Base-by-base conservation (phyloP, 2,888 invertebrate genomes). In the Brachylomia viminalis region DNA sequence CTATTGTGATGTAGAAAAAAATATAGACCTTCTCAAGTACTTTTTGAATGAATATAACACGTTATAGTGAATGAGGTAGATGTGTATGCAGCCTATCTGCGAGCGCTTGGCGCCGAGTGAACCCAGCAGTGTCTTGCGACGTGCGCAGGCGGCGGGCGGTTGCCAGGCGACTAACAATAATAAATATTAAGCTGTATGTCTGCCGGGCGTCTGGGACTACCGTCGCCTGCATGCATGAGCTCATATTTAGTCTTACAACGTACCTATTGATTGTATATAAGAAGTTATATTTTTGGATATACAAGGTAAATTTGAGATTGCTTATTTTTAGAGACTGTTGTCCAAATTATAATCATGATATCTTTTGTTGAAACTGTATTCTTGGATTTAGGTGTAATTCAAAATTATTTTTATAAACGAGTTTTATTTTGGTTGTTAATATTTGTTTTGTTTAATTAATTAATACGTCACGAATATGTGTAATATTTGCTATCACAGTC, bases 321-420 rank as follows among this genome's bases (percentile, higher is more conserved):
- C 90, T 94, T 95, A 95, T 95, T 95, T 96, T 95, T 96, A 94
- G 95, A 95, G 95, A 96, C 94, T 95, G 94, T 95, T 95, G 94
- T 95, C 95, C 93, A 94, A 95, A 95, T 94, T 92, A 88, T 91
- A 90, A 93, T 94, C 92, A 91, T 93, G 93, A 90, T 90, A 90
- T 90, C 86, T 93, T 95, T 92, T 93, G 92, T 94, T 94, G 87
- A 92, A 92, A 92, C 91, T 92, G 90, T 92, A 93, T 93, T 92
- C 88, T 86, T 88, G 88, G 90, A 89, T 85, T 84, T 87, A 90
- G 90, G 90, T 91, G 87, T 93, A 92, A 92, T 91, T 93, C 94
- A 92, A 95, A 95, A 95, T 95, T 95, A 93, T 95, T 95, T 94
- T 94, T 95, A 92, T 94, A 92, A 89, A 91, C 88, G 84, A 91